phyloP scores from a whole-genome alignment of 2,888 invertebrate genomes.

The Hyles lineata region DNA sequence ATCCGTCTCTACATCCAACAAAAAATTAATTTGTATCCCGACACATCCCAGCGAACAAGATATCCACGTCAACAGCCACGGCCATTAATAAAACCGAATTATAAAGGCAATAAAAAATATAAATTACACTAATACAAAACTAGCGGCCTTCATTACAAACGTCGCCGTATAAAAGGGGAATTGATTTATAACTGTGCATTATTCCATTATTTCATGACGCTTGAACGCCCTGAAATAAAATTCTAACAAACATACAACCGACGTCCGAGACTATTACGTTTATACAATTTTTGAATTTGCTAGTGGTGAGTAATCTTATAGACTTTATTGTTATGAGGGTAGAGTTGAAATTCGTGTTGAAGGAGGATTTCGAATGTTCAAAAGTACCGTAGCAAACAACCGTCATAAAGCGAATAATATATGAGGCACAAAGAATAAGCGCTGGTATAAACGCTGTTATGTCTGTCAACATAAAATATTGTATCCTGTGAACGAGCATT shows the following conservation, averaged over 20 bases:
- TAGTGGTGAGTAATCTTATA: conserved; percentile 31
- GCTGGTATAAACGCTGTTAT: conserved; percentile 83
- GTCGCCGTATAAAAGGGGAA: conserved; percentile 81
- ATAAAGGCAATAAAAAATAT: conserved; percentile 66
- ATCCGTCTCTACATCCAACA: background rate
- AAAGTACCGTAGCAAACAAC: conserved; percentile 59
- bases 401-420: conserved; percentile 85
- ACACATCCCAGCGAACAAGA: conserved; percentile 36
- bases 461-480: conserved; percentile 85
- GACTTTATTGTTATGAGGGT: conserved; percentile 40
- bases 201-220: conserved; percentile 84
- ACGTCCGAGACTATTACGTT: conserved; percentile 82
- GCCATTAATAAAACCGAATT: conserved; percentile 65
- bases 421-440: conserved; percentile 85
- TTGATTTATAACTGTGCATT: conserved; percentile 83
- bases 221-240: conserved; percentile 84
- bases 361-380: conserved; percentile 37
- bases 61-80: conserved; percentile 44
- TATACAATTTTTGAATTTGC: conserved; percentile 50
- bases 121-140: conserved; percentile 71
- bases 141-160: conserved; percentile 78
- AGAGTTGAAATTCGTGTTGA: conserved; percentile 51
- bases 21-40: conserved; percentile 27
- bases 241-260: conserved; percentile 84
- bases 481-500: conserved; percentile 69